A percentile compares a stretch with the other conserved stretches of the same genome.
phyloP scores from a whole-genome alignment of 2,888 invertebrate genomes.

The Yponomeuta malinellus region DNA sequence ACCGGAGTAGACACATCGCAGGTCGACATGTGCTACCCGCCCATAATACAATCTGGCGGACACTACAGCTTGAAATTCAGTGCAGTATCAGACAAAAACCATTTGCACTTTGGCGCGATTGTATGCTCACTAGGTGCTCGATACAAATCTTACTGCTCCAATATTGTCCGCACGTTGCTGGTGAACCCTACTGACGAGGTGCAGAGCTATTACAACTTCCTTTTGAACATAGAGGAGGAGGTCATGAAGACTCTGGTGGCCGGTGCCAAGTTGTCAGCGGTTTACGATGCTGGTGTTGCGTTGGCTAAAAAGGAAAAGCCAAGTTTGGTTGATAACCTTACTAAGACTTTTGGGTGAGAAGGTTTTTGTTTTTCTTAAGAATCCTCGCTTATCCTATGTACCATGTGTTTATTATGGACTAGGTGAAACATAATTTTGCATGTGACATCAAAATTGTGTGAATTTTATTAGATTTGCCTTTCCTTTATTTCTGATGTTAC shows the following conservation, averaged over 20 bases:
- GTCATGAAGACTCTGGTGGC: conserved; percentile 89
- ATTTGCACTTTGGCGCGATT: conserved; percentile 96
- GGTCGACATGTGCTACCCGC: conserved; percentile 98
- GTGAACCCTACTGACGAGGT: conserved; percentile 91
- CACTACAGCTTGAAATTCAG: conserved; percentile 98
- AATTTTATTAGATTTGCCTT: no score
- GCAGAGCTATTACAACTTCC: conserved; percentile 93
- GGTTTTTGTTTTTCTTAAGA: not conserved
- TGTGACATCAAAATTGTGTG: no score
- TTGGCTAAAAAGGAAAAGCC: conserved; percentile 92
- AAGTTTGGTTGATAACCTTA: conserved; percentile 89
- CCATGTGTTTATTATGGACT: not conserved
- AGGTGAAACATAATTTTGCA: no score
- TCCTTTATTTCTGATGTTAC: no score
- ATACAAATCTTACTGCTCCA: conserved; percentile 98
- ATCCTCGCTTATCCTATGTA: not conserved
- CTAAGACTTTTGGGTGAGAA: conserved; percentile 90
- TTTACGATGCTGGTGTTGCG: conserved; percentile 89
- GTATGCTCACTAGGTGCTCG: conserved; percentile 95
- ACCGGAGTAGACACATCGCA: conserved; percentile 91
- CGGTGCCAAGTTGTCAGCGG: conserved; percentile 87
- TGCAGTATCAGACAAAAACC: conserved; percentile 94
- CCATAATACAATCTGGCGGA: conserved; percentile 99
- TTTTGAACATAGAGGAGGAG: conserved; percentile 92
- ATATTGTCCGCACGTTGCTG: conserved; percentile 95